Evolutionary conservation across 2,888 invertebrate genomes (phyloP).

Genomic region (Mylabris sibirica): DNA sequence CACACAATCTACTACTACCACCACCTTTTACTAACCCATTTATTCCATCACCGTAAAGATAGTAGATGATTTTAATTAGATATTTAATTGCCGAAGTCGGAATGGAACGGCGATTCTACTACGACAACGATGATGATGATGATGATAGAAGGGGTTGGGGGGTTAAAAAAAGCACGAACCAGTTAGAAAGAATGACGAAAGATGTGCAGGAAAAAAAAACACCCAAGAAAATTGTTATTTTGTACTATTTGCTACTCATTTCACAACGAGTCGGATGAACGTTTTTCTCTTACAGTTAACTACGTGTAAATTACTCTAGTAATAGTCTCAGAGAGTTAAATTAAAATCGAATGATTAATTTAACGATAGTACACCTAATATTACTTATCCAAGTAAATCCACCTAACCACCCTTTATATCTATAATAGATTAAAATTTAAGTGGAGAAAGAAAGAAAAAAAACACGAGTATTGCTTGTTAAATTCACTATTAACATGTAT

Average conservation of each 20-base stretch:
- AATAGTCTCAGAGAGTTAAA: constrained; percentile 53
- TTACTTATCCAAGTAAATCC: neutral
- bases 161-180: neutral
- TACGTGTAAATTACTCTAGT: constrained; percentile 58
- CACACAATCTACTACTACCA: neutral
- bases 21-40: constrained; percentile 11
- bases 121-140: neutral
- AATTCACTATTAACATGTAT: neutral
- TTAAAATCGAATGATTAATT: constrained; percentile 60
- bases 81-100: constrained; percentile 55
- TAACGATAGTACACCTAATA: constrained; percentile 46
- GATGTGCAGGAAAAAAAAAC: constrained; percentile 41
- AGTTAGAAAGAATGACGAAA: neutral
- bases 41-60: constrained; percentile 41
- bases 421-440: neutral
- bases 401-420: neutral
- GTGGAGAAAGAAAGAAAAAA: neutral
- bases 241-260: constrained; percentile 45
- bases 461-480: neutral
- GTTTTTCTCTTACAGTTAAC: constrained; percentile 51
- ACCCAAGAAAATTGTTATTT: constrained; percentile 54
- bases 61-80: constrained; percentile 56
- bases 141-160: neutral
- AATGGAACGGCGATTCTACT: neutral
- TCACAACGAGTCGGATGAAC: constrained; percentile 42